A percentile compares a stretch with the other conserved stretches of the same genome.
Evolutionary conservation across 2,113 vertebrate genomes (phyloP).

Genomic region (Fulica atra): DNA sequence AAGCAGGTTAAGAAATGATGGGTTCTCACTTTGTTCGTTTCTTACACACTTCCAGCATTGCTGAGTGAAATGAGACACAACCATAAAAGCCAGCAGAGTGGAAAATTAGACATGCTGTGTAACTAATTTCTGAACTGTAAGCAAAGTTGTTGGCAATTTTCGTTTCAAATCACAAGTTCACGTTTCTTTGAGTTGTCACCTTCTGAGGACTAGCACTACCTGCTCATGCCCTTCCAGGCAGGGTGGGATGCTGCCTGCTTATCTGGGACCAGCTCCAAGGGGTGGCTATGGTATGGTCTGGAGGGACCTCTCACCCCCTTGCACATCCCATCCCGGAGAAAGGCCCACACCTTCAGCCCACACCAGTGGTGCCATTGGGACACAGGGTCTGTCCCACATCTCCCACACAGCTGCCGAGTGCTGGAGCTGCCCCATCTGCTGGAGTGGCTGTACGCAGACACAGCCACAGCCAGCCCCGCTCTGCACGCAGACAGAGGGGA

Average conservation of each 20-base stretch:
- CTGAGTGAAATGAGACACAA: background rate
- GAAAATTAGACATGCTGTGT: slow-evolving; percentile 33
- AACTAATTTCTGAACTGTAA: slow-evolving; percentile 52
- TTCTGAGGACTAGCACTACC: background rate
- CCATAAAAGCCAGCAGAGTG: slow-evolving; percentile 21
- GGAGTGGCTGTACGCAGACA: slow-evolving; percentile 24
- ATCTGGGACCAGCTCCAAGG: background rate
- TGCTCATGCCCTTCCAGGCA: accelerated
- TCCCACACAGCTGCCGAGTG: accelerated
- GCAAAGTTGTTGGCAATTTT: slow-evolving; percentile 20
- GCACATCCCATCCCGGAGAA: background rate
- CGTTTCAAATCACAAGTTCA: background rate
- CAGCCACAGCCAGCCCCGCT: background rate
- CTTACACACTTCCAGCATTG: slow-evolving; percentile 5
- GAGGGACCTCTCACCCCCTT: background rate
- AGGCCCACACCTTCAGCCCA: background rate
- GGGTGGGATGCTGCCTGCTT: background rate
- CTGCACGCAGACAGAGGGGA: background rate
- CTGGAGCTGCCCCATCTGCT: background rate
- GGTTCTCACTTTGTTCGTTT: background rate
- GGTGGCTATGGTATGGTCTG: background rate
- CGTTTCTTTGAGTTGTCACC: background rate
- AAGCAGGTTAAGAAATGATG: background rate
- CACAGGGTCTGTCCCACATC: background rate
- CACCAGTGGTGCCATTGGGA: background rate